phyloP scores from a whole-genome alignment of 1,140 invertebrate species.

The Aphidius gifuensis region DNA sequence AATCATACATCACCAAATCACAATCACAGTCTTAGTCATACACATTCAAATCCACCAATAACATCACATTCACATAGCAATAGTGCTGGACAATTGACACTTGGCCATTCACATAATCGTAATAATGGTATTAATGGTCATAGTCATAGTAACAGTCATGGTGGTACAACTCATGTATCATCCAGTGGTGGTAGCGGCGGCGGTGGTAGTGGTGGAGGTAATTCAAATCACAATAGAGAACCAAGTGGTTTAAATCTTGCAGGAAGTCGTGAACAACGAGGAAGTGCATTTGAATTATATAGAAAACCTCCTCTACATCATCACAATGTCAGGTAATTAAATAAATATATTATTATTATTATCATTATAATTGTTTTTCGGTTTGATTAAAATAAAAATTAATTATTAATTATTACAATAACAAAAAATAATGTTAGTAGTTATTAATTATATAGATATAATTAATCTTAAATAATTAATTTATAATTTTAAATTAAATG shows the following conservation, averaged over 20 bases:
- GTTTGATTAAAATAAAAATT: neutral
- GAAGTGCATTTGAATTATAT: slow-evolving; percentile 94
- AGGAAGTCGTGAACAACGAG: slow-evolving; percentile 82
- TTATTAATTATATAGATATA: neutral
- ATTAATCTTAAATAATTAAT: neutral
- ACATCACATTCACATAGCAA: slow-evolving; percentile 55
- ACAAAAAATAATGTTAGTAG: neutral
- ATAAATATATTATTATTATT: neutral
- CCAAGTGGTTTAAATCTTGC: slow-evolving; percentile 67
- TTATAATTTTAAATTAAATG: neutral
- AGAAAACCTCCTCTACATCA: slow-evolving; percentile 82
- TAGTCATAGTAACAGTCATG: slow-evolving; percentile 42
- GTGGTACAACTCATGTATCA: slow-evolving; percentile 29
- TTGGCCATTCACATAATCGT: slow-evolving; percentile 54
- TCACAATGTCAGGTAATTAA: slow-evolving; percentile 70
- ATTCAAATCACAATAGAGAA: slow-evolving; percentile 55
- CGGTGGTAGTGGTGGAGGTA: slow-evolving; percentile 12
- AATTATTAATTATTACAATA: no score
- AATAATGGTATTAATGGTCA: slow-evolving; percentile 46
- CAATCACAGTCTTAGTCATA: slow-evolving; percentile 51
- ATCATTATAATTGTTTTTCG: no score
- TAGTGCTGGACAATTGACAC: slow-evolving; percentile 49
- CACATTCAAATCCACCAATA: slow-evolving; percentile 56
- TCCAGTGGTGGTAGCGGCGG: no score
- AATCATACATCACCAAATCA: slow-evolving; percentile 52